A percentile compares a stretch with the other conserved stretches of the same genome.
Conservation (phyloP, 35 echinoderm and acorn worm genomes). For the Patiria miniata region DNA sequence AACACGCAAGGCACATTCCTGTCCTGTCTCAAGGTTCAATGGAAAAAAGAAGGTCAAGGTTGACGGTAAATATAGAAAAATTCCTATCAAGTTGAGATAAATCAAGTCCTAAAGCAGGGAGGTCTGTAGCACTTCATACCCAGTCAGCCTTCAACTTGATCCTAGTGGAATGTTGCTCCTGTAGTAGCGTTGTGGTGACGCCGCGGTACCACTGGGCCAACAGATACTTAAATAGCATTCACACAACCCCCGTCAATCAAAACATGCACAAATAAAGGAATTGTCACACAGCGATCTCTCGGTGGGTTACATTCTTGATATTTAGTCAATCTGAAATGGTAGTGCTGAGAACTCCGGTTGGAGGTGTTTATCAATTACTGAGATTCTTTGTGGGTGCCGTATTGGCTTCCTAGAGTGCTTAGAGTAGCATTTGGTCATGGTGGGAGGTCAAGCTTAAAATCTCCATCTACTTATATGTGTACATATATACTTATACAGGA, state of each 20-base stretch:
- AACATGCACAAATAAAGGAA: neutral
- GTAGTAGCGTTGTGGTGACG: neutral
- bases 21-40: neutral
- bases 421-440: neutral
- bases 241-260: neutral
- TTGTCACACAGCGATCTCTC: neutral
- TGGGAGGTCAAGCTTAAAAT: neutral
- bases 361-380: no score
- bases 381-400: no score
- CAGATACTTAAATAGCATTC: neutral
- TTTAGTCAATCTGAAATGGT: neutral
- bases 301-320: conserved; percentile 9
- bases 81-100: neutral
- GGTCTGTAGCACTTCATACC: no score
- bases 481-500: no score
- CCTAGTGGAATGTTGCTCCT: neutral
- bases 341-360: no score
- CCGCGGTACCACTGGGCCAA: neutral
- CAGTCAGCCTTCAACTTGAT: neutral
- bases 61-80: neutral
- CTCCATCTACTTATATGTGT: no score
- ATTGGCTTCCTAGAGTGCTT: neutral
- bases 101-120: neutral
- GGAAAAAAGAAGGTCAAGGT: neutral
- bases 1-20: conserved; percentile 9